A percentile compares a stretch with the other conserved stretches of the same genome.
Conservation (phyloP, 2,797 vertebrate genomes). For the Loris lydekkerianus region DNA sequence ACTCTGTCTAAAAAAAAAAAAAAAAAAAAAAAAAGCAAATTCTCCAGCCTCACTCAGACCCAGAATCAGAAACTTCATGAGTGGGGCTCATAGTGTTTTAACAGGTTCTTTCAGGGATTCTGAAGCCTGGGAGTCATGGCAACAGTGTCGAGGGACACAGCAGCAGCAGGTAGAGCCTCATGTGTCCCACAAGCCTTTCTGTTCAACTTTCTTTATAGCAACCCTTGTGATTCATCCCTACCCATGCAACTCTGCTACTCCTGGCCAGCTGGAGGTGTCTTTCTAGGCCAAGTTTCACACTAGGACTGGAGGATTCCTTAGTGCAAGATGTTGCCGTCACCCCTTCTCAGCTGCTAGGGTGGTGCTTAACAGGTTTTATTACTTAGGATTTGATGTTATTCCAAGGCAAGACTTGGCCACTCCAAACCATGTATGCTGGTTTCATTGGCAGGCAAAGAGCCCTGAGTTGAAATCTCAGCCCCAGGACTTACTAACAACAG, state of each 20-base stretch:
- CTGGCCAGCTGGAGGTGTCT: background rate
- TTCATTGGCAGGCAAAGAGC: slow-evolving; percentile 17
- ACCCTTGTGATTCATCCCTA: background rate
- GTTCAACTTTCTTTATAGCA: background rate
- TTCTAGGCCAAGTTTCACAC: background rate
- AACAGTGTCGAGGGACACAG: background rate
- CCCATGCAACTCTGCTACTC: background rate
- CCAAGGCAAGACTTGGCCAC: background rate
- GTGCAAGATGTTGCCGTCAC: background rate
- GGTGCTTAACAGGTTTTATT: background rate
- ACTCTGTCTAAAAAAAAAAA: too few relatives aligned
- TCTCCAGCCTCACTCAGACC: background rate
- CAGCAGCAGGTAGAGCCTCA: background rate
- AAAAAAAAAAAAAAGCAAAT: background rate
- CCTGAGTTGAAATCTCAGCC: slow-evolving; percentile 39
- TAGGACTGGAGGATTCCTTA: background rate
- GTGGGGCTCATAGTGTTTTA: background rate
- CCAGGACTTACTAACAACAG: background rate
- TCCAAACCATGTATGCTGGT: background rate
- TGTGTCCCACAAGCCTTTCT: background rate
- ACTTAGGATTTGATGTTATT: slow-evolving; percentile 17
- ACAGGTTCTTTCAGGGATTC: background rate
- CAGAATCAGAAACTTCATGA: background rate
- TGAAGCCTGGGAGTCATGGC: background rate
- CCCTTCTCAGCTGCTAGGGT: background rate